Conservation (phyloP, 2,888 invertebrate genomes). For the Alentia gelatinosa region DNA sequence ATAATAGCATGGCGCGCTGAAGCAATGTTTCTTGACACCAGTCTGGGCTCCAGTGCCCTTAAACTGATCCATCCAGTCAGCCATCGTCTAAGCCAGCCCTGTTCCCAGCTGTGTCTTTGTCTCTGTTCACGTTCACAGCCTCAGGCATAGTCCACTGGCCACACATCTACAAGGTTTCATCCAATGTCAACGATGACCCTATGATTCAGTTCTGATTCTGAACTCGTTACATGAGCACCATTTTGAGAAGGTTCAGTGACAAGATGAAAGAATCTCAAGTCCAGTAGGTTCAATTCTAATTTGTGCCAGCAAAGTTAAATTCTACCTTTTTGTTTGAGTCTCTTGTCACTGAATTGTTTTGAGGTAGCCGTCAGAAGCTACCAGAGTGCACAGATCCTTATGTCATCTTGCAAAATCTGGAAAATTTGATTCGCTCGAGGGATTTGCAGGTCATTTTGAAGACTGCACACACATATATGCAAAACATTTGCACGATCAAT, state of each 20-base stretch:
- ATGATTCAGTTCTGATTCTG: background rate
- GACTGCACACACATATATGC: no score
- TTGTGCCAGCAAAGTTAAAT: background rate
- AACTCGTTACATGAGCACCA: background rate
- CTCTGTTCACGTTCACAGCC: background rate
- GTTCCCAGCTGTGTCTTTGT: background rate
- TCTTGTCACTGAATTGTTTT: background rate
- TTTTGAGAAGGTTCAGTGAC: background rate
- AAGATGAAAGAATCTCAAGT: background rate
- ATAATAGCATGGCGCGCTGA: no score
- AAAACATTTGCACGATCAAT: background rate
- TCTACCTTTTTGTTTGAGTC: background rate
- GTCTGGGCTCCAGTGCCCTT: background rate
- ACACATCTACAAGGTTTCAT: background rate
- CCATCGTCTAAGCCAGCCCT: background rate
- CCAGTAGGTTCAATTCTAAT: background rate
- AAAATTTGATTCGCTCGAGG: background rate
- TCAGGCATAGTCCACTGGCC: background rate
- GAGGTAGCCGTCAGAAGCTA: background rate
- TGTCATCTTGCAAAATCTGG: background rate
- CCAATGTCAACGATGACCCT: no score
- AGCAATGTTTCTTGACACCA: no score
- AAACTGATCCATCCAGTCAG: background rate
- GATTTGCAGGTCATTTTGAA: background rate
- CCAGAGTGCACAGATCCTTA: background rate